A percentile compares a stretch with the other conserved stretches of the same genome.
Conservation (phyloP, 1,140 invertebrate genomes). For the Homalodisca vitripennis region DNA sequence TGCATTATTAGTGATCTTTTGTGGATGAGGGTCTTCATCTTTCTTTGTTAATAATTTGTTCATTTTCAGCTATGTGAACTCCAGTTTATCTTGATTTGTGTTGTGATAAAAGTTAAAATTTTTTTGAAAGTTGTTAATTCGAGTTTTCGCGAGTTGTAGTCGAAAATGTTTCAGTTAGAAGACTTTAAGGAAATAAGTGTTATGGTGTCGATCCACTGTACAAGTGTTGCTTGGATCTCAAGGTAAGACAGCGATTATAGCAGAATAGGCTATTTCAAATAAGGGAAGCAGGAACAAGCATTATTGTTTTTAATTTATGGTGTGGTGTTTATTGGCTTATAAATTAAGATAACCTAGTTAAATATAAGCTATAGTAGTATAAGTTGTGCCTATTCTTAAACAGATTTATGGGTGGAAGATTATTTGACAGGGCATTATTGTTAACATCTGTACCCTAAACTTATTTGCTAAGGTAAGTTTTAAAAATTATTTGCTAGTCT, state of each 20-base stretch:
- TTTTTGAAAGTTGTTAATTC: conserved; percentile 25
- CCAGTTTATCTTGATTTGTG: conserved; percentile 30
- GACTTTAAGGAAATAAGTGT: conserved; percentile 30
- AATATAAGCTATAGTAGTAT: background rate
- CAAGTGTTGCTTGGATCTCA: conserved; percentile 29
- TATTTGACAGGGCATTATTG: too few relatives aligned
- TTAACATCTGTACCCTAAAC: too few relatives aligned
- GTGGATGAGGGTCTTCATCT: conserved; percentile 23
- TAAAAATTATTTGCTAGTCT: too few relatives aligned
- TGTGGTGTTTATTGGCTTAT: background rate
- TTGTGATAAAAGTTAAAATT: conserved; percentile 32
- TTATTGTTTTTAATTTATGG: conserved; percentile 13
- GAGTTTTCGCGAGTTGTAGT: conserved; percentile 29
- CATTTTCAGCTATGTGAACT: conserved; percentile 31
- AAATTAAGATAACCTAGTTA: background rate
- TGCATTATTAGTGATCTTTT: conserved; percentile 12
- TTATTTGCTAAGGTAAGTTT: too few relatives aligned
- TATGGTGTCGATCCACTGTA: conserved; percentile 26
- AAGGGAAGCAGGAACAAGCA: conserved; percentile 16
- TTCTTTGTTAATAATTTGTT: conserved; percentile 26
- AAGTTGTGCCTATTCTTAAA: background rate
- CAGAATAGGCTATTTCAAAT: conserved; percentile 5
- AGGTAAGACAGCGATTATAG: conserved; percentile 28
- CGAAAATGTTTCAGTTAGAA: conserved; percentile 31
- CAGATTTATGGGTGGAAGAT: background rate